Evolutionary conservation across 2,113 vertebrate genomes (phyloP).

Genomic region (Podilymbus podiceps): DNA sequence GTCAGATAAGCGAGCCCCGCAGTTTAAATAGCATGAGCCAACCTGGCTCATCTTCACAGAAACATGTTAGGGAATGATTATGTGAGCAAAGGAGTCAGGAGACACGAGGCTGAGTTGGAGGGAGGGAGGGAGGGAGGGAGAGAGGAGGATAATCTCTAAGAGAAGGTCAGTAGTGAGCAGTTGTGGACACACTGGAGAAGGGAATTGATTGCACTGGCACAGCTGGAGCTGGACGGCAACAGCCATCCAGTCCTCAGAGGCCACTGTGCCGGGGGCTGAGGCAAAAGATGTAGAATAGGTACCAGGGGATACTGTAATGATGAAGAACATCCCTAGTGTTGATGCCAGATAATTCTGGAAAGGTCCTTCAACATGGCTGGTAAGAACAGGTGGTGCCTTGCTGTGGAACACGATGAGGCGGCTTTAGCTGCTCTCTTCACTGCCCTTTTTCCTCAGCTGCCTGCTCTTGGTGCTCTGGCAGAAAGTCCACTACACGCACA

Average conservation of each 20-base stretch:
- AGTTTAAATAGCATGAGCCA: background rate
- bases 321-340: background rate
- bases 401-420: fast-evolving
- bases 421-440: background rate
- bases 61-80: background rate
- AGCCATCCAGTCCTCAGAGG: background rate
- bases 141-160: background rate
- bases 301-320: fast-evolving
- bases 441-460: background rate
- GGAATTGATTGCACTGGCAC: background rate
- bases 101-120: background rate
- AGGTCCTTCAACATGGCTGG: background rate
- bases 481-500: background rate
- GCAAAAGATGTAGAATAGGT: background rate
- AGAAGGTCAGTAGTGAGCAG: background rate
- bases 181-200: background rate
- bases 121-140: background rate
- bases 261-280: background rate
- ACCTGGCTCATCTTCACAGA: background rate
- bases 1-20: background rate
- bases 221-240: background rate
- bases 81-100: background rate
- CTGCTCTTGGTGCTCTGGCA: background rate
- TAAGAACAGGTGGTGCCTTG: fast-evolving
- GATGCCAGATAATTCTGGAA: background rate